Percentiles rank a stretch among this genome's conserved stretches.
phyloP scores from a whole-genome alignment of 92 coral and sea anemone species.

The Metridium senile region DNA sequence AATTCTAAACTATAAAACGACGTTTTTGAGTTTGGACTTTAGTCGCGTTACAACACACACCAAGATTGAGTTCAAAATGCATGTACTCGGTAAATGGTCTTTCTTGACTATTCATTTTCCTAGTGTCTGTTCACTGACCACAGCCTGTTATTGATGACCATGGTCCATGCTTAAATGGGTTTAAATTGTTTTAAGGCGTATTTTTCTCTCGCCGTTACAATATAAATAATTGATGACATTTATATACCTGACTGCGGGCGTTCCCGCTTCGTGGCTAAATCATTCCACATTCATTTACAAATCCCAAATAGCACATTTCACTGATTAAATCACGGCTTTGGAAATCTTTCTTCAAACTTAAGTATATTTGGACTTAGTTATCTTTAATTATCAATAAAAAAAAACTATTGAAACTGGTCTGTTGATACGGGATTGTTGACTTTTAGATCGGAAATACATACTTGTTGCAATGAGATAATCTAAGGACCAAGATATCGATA shows the following conservation, averaged over 20 bases:
- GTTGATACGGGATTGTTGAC: constrained; percentile 1
- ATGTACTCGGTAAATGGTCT: too few relatives aligned
- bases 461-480: background rate
- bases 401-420: background rate
- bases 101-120: background rate
- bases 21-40: too few relatives aligned
- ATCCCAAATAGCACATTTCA: background rate
- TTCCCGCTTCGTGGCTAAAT: background rate
- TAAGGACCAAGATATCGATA: too few relatives aligned
- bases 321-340: background rate
- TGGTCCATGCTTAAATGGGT: constrained; percentile 10
- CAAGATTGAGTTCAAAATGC: too few relatives aligned
- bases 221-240: constrained; percentile 10
- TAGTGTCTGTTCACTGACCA: background rate
- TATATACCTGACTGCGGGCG: constrained; percentile 29
- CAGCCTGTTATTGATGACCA: background rate
- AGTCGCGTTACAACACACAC: too few relatives aligned
- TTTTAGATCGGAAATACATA: constrained; percentile 2
- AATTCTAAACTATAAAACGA: too few relatives aligned
- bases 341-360: background rate
- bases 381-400: background rate
- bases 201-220: constrained; percentile 1
- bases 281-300: background rate
- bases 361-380: constrained; percentile 4
- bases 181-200: constrained; percentile 38